Conservation (phyloP, 2,113 vertebrate genomes). For the Xerus inauris region DNA sequence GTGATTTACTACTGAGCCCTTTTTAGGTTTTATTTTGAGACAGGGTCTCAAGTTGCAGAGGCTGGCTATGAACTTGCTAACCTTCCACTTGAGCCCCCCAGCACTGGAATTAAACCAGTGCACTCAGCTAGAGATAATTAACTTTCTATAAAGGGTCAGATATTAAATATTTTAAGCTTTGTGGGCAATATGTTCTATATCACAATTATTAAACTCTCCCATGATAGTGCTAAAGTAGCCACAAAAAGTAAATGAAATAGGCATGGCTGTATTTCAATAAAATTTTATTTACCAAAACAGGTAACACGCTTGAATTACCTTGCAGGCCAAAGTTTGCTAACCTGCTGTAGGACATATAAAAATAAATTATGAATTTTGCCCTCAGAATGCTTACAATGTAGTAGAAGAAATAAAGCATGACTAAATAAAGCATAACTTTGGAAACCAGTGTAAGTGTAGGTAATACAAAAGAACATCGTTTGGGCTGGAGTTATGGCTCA, state of each 20-base stretch:
- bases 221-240: background rate
- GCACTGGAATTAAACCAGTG: too few relatives aligned
- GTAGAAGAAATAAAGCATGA: background rate
- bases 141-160: background rate
- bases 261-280: background rate
- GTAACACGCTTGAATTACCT: background rate
- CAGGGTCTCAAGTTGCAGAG: too few relatives aligned
- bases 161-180: background rate
- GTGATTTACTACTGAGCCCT: too few relatives aligned
- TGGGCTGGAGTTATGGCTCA: too few relatives aligned
- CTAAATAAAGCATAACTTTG: background rate
- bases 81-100: too few relatives aligned
- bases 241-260: background rate
- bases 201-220: background rate
- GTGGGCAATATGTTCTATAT: background rate
- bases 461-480: background rate
- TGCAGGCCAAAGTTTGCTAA: background rate
- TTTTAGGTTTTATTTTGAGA: too few relatives aligned
- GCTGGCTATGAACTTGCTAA: too few relatives aligned
- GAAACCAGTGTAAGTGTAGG: background rate
- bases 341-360: background rate
- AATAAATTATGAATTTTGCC: slow-evolving; percentile 20
- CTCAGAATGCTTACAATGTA: background rate
- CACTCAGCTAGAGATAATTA: too few relatives aligned
- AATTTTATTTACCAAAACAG: slow-evolving; percentile 9